These are phyloP conservation scores for Dinocampus coccinellae DNA, from an alignment of 2,888 invertebrate species.

Conservation along the genomic window DNA sequence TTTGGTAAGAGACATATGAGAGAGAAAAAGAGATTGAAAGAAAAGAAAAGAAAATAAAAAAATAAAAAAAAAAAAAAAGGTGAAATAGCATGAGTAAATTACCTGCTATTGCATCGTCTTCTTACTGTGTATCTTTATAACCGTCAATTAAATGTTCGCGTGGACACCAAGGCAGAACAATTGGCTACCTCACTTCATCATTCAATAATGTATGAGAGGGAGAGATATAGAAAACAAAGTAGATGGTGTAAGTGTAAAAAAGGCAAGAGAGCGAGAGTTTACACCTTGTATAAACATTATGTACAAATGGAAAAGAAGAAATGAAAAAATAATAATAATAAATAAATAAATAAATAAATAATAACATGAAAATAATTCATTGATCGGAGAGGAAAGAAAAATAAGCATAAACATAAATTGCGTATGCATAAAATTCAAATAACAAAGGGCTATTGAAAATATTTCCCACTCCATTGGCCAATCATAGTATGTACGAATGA, in stretches of 20 bases:
- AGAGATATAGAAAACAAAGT: not conserved
- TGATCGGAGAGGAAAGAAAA: not conserved
- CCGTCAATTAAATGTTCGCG: slow-evolving; percentile 53
- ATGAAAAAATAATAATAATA: not conserved
- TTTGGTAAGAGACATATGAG: not conserved
- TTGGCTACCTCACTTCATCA: slow-evolving; percentile 40
- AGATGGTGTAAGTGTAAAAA: not conserved
- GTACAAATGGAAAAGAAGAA: not conserved
- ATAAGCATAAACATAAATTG: not conserved
- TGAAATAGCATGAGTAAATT: slow-evolving; percentile 49
- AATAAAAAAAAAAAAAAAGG: not conserved
- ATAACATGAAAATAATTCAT: not conserved
- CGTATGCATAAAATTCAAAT: not conserved
- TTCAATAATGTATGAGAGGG: not conserved
- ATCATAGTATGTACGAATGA: not conserved
- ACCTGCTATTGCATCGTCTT: slow-evolving; percentile 52
- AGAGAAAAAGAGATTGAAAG: slow-evolving; percentile 25
- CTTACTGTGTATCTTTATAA: slow-evolving; percentile 46
- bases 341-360: no score
- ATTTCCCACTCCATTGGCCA: not conserved
- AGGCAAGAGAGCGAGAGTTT: slow-evolving; percentile 11
- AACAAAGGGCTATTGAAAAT: slow-evolving; percentile 3
- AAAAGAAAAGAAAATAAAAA: not conserved
- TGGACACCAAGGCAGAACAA: slow-evolving; percentile 44
- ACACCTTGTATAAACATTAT: slow-evolving; percentile 23